Percentiles rank a stretch among this genome's conserved stretches.
Evolutionary conservation across 2,888 invertebrate genomes (phyloP).

Genomic region (Choristoneura rosaceana): DNA sequence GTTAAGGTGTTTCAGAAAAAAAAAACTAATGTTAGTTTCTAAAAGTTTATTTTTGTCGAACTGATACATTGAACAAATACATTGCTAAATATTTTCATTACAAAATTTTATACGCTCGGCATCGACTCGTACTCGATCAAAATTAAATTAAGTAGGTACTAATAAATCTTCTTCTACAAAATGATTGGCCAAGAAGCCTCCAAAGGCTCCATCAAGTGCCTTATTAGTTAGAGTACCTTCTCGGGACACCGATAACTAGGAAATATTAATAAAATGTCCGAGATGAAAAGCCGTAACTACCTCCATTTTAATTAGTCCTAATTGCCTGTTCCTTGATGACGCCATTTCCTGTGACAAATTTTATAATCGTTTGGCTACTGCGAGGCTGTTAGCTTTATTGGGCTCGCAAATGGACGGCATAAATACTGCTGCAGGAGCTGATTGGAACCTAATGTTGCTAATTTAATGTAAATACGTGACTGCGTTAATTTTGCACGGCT

Average conservation of each 20-base stretch:
- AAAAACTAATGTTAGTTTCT: no score
- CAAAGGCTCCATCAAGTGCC: conserved; percentile 25
- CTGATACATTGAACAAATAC: no score
- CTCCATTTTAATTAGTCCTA: conserved; percentile 57
- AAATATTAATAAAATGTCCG: conserved; percentile 43
- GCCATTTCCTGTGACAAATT: conserved; percentile 53
- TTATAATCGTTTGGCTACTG: conserved; percentile 48
- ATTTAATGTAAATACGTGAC: conserved; percentile 8
- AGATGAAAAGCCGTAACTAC: conserved; percentile 43
- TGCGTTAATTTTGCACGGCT: not conserved
- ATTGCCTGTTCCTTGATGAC: conserved; percentile 50
- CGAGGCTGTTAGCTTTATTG: conserved; percentile 46
- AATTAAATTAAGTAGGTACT: not conserved
- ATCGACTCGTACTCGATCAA: not conserved
- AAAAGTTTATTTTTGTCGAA: no score
- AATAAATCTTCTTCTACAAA: conserved; percentile 14
- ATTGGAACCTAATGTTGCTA: conserved; percentile 13
- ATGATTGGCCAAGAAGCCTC: conserved; percentile 27
- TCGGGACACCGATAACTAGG: conserved; percentile 37
- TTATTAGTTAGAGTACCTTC: conserved; percentile 32
- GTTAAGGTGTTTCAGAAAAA: no score
- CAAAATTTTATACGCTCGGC: not conserved
- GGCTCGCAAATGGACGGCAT: conserved; percentile 43
- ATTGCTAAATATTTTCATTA: no score
- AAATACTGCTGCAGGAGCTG: conserved; percentile 34